Evolutionary conservation across 2,888 invertebrate genomes (phyloP).

Genomic region (Chromoteleia sp.): DNA sequence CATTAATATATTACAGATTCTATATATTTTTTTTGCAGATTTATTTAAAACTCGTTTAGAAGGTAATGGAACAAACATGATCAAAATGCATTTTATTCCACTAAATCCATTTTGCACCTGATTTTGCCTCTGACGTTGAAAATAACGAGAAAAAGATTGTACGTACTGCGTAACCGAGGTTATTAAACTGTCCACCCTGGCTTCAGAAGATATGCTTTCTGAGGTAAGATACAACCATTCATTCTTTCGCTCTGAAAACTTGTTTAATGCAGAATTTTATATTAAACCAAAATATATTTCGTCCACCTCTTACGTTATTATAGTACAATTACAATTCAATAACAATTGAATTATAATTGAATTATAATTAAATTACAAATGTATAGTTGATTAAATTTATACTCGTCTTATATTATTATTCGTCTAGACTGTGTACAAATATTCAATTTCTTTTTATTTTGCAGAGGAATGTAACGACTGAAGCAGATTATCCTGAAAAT

Average conservation of each 20-base stretch:
- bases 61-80: constrained; percentile 55
- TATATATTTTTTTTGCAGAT: constrained; percentile 40
- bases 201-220: constrained; percentile 67
- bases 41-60: constrained; percentile 43
- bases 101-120: constrained; percentile 66
- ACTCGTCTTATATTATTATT: too few species aligned
- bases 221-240: constrained; percentile 34
- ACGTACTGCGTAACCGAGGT: constrained; percentile 38
- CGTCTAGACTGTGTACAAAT: too few species aligned
- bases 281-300: too few species aligned
- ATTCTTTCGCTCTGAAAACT: background rate
- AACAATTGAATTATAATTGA: too few species aligned
- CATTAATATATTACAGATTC: background rate
- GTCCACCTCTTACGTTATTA: too few species aligned
- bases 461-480: constrained; percentile 85
- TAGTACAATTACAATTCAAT: too few species aligned
- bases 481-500: constrained; percentile 89
- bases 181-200: constrained; percentile 51
- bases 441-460: constrained; percentile 59
- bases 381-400: too few species aligned
- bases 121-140: constrained; percentile 51
- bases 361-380: too few species aligned
- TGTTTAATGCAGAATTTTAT: background rate
- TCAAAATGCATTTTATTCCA: constrained; percentile 58
- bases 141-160: constrained; percentile 21